phyloP scores from a whole-genome alignment of 1,140 invertebrate genomes.

The Trichonephila clavata region DNA sequence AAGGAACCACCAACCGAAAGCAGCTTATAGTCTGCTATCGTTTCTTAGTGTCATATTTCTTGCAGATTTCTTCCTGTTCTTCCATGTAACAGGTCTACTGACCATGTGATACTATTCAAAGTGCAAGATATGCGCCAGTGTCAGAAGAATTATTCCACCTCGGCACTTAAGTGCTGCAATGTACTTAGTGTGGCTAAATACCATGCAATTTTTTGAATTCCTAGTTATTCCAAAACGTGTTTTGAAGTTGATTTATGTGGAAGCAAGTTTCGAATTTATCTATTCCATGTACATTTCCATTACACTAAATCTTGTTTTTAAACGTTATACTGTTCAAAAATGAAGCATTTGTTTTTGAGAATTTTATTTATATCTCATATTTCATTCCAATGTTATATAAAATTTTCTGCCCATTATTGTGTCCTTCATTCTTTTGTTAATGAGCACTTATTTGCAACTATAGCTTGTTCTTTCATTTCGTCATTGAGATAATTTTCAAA shows the following conservation, averaged over 20 bases:
- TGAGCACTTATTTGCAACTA: too few relatives aligned
- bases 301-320: constrained; percentile 60
- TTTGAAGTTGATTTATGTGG: constrained; percentile 39
- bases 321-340: not conserved
- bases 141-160: not conserved
- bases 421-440: not conserved
- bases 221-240: constrained; percentile 47
- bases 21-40: constrained; percentile 65
- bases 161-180: not conserved
- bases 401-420: not conserved
- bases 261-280: constrained; percentile 58
- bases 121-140: constrained; percentile 34
- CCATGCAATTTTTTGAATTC: constrained; percentile 51
- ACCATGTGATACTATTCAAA: constrained; percentile 75
- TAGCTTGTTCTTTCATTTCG: too few relatives aligned
- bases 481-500: too few relatives aligned
- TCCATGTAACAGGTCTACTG: constrained; percentile 64
- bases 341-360: not conserved
- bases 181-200: not conserved
- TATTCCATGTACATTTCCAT: constrained; percentile 65
- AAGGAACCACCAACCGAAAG: constrained; percentile 73
- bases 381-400: not conserved
- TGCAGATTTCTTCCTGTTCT: constrained; percentile 61
- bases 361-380: not conserved
- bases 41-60: constrained; percentile 11